Conservation (phyloP, 2,888 invertebrate species). For the Pelosia muscerda region DNA sequence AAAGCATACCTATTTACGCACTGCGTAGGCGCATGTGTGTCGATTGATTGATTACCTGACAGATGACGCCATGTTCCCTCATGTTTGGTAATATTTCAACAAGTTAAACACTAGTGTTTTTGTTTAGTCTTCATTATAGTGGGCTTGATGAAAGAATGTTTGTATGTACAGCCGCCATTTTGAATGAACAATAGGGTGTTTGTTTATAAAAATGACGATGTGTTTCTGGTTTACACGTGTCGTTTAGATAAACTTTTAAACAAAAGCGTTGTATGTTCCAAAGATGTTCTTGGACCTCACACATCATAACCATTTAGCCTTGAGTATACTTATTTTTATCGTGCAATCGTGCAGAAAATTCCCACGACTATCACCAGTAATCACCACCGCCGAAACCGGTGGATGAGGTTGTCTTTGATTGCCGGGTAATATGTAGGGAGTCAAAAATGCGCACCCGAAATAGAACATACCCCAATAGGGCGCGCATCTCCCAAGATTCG, state of each 20-base stretch:
- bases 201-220: not conserved
- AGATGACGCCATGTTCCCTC: constrained; percentile 39
- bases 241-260: not conserved
- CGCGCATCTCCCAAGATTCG: too few relatives aligned
- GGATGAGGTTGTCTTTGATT: too few relatives aligned
- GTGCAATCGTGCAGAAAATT: too few relatives aligned
- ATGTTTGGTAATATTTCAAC: constrained; percentile 33
- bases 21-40: constrained; percentile 42
- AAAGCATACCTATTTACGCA: constrained; percentile 27
- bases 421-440: too few relatives aligned
- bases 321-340: too few relatives aligned
- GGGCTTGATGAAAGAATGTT: constrained; percentile 1
- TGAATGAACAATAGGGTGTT: constrained; percentile 1
- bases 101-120: constrained; percentile 25
- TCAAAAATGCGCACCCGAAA: too few relatives aligned
- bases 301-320: too few relatives aligned
- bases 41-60: constrained; percentile 42
- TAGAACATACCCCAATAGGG: too few relatives aligned
- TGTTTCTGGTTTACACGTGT: not conserved
- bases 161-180: not conserved
- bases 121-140: constrained; percentile 25
- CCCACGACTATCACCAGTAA: too few relatives aligned
- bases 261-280: not conserved
- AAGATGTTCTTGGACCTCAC: too few relatives aligned
- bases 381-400: too few relatives aligned